phyloP scores from a whole-genome alignment of 2,113 vertebrate species.

The Paramisgurnus dabryanus region DNA sequence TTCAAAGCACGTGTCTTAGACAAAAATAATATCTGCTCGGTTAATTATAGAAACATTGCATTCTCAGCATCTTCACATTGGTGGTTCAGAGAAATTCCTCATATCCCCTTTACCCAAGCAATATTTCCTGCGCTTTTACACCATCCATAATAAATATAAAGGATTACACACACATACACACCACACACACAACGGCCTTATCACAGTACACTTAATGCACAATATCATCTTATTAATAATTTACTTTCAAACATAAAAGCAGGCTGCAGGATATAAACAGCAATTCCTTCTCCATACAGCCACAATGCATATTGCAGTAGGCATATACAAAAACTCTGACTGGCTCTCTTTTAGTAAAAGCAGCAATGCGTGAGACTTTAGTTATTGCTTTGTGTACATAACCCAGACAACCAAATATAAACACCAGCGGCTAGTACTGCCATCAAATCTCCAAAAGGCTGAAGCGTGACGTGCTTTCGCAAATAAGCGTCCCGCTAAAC shows the following conservation, averaged over 20 bases:
- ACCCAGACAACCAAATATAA: conserved; percentile 10
- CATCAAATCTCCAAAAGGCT: conserved; percentile 3
- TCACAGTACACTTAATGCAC: conserved; percentile 29
- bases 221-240: conserved; percentile 35
- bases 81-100: conserved; percentile 10
- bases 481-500: not conserved
- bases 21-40: conserved; percentile 28
- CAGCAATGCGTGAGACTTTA: not conserved
- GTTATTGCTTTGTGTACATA: conserved; percentile 8
- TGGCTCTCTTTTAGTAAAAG: conserved; percentile 14
- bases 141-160: conserved; percentile 12
- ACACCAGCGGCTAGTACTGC: not conserved
- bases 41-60: conserved; percentile 41
- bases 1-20: conserved; percentile 22
- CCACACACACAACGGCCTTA: not conserved
- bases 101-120: not conserved
- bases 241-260: conserved; percentile 22
- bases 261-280: conserved; percentile 4
- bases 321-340: not conserved
- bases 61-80: conserved; percentile 38
- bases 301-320: conserved; percentile 20
- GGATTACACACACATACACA: not conserved
- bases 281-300: not conserved
- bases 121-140: conserved; percentile 17
- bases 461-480: not conserved